Conservation (phyloP, 2,113 vertebrate genomes). For the Sinocyclocheilus anophthalmus region DNA sequence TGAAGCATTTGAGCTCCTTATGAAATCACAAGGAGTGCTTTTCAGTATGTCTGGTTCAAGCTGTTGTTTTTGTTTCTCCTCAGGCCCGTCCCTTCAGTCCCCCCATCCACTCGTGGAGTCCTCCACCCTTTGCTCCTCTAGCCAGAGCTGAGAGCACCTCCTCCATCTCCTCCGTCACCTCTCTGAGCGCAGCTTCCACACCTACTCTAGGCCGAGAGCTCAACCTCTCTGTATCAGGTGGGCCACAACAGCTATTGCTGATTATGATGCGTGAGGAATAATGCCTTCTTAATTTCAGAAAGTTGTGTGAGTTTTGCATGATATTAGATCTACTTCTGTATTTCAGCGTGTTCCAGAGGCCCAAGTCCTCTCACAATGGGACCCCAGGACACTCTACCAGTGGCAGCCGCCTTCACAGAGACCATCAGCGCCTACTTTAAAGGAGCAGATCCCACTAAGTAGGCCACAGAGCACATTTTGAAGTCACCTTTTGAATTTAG, state of each 20-base stretch:
- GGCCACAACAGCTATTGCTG: not conserved
- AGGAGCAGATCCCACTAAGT: conserved; percentile 97
- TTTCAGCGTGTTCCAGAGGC: conserved; percentile 89
- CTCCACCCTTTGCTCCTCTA: conserved; percentile 91
- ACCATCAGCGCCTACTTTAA: conserved; percentile 98
- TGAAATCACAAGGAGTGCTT: no score
- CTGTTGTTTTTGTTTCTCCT: conserved; percentile 48
- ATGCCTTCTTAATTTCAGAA: not conserved
- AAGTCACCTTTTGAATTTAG: not conserved
- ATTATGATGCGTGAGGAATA: not conserved
- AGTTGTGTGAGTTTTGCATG: not conserved
- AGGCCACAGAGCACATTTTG: conserved; percentile 59
- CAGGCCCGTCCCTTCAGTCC: conserved; percentile 95
- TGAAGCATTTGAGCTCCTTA: not conserved
- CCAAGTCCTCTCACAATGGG: conserved; percentile 99
- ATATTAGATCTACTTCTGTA: conserved; percentile 49
- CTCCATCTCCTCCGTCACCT: conserved; percentile 94
- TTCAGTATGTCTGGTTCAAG: no score
- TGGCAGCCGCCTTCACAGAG: conserved; percentile 97
- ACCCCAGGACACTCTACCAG: conserved; percentile 94
- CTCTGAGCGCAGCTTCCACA: conserved; percentile 93
- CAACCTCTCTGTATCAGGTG: conserved; percentile 74
- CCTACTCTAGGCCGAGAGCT: conserved; percentile 91
- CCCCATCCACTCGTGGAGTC: conserved; percentile 90
- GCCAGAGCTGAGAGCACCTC: conserved; percentile 96